Conservation (phyloP, 1,140 invertebrate genomes). For the Sinella curviseta region DNA sequence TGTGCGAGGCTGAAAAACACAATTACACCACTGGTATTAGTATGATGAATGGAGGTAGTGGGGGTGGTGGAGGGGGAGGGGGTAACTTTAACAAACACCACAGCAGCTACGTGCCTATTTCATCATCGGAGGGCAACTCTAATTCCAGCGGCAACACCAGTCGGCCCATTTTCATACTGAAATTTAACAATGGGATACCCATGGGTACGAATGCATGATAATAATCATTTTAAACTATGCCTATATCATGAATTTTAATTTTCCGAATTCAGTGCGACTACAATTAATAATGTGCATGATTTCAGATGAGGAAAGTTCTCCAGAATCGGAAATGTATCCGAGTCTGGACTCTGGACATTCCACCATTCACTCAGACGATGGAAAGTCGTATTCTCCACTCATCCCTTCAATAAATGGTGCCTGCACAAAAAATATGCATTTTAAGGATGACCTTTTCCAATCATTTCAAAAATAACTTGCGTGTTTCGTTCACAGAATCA, state of each 20-base stretch:
- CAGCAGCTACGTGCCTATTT: neutral
- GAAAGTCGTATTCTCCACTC: slow-evolving; percentile 77
- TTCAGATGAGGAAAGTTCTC: slow-evolving; percentile 74
- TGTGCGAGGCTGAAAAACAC: slow-evolving; percentile 40
- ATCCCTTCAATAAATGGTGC: slow-evolving; percentile 52
- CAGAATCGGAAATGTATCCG: slow-evolving; percentile 77
- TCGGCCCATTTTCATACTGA: slow-evolving; percentile 70
- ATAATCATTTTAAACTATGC: neutral
- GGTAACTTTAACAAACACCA: neutral
- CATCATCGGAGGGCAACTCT: slow-evolving; percentile 13
- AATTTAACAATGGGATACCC: slow-evolving; percentile 40
- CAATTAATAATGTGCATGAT: neutral
- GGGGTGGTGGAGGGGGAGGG: no score
- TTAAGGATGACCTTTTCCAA: no score
- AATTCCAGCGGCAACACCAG: neutral
- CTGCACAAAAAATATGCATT: neutral
- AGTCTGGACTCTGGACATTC: slow-evolving; percentile 84
- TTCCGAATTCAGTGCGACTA: no score
- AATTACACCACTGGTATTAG: neutral
- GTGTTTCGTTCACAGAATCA: slow-evolving; percentile 46
- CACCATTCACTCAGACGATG: slow-evolving; percentile 83
- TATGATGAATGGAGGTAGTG: neutral
- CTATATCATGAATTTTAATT: neutral
- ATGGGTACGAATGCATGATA: neutral
- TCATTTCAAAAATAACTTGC: no score